Evolutionary conservation across 2,113 vertebrate species (phyloP).

Genomic region (Leuciscus idus): DNA sequence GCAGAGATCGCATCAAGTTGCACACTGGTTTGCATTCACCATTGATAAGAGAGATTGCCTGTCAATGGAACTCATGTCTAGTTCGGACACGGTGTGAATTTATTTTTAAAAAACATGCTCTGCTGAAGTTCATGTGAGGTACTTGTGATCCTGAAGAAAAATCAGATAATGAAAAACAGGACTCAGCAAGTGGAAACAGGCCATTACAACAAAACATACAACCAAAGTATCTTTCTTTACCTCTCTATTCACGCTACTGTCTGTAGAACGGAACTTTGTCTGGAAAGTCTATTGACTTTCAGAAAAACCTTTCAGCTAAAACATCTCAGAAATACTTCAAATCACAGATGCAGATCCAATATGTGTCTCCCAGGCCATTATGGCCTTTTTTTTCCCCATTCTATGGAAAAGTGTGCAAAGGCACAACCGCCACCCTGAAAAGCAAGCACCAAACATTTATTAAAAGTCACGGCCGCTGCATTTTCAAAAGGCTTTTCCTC

Average conservation of each 20-base stretch:
- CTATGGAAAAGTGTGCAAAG: neutral
- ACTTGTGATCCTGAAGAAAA: neutral
- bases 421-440: constrained; percentile 63
- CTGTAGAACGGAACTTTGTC: neutral
- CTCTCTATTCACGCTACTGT: constrained; percentile 6
- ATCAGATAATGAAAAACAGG: constrained; percentile 22
- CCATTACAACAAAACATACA: constrained; percentile 8
- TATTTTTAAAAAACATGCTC: neutral
- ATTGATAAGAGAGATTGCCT: neutral
- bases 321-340: neutral
- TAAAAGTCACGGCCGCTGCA: constrained; percentile 63
- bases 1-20: neutral
- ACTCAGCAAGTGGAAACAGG: constrained; percentile 10
- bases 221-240: neutral
- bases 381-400: neutral
- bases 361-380: neutral
- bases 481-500: constrained; percentile 69
- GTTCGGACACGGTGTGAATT: neutral
- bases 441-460: constrained; percentile 65
- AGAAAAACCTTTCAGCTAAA: neutral
- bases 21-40: neutral
- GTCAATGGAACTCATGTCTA: neutral
- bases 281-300: neutral
- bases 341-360: neutral
- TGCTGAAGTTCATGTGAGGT: neutral